Base-by-base conservation (phyloP, 2,113 vertebrate species). In the Oophaga pumilio region DNA sequence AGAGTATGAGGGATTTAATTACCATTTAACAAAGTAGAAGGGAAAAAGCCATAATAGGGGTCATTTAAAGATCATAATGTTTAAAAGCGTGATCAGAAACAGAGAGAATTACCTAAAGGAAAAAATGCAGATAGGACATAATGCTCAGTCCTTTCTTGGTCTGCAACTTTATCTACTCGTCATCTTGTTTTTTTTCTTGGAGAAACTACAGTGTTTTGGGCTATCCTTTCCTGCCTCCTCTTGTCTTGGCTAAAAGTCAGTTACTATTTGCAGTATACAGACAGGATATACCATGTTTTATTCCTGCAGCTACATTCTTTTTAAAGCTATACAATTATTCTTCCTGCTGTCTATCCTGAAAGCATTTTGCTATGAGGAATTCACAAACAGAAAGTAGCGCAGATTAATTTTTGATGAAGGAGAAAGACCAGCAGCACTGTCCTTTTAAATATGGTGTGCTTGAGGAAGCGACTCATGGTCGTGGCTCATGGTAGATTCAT, bases 31-130 rank as follows among this genome's bases (percentile, higher is more conserved):
- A 74, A 56, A 62, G 53, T 28, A 60, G 26, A 62, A 69, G 56
- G 49, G 28, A 56, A 53, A 68, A 82, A 81, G 33, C 33, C 15
- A 79, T 78, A 68, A 86, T 68, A 50, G 43, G 76, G 74, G 85
- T 86, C 76, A 68, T 69, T 86, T 86, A 86, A 56, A 86, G 85
- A 86, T 86, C 85, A 64, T 68, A 56, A 64, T 68, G 50, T 79
- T 78, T 85, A 66, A 86, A 52, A 24, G 69, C 0, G 13, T 10
- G 82, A 28, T 50, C 82, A 83, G 43, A 22, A 83, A 69, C 8
- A 50, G 33, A 74, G 43, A 10, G 33, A 73, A 73, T 73, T 43
- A 73, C 17, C 69, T 73, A 17, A 18, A 73, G 69, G 28, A 15
- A 73, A 73, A 73, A 28, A 10, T 15, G 43, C 33, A 43, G 7